Evolutionary conservation across 2,888 invertebrate genomes (phyloP).

Genomic region (Nasonovia ribisnigri): DNA sequence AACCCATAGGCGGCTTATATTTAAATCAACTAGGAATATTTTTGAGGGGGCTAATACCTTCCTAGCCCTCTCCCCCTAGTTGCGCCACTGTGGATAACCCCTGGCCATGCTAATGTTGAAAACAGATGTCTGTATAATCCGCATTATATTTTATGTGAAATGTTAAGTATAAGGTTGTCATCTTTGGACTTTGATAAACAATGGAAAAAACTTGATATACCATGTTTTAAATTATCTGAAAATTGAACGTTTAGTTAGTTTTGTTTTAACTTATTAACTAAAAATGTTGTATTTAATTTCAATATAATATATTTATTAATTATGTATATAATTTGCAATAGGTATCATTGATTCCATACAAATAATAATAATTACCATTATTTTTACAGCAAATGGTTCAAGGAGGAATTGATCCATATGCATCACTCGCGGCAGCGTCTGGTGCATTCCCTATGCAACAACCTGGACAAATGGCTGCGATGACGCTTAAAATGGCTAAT

Average conservation of each 20-base stretch:
- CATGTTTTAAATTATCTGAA: background rate
- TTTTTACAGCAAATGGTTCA: slow-evolving; percentile 91
- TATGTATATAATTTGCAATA: background rate
- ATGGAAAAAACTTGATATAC: background rate
- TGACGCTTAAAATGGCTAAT: slow-evolving; percentile 62
- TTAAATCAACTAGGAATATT: too few species aligned
- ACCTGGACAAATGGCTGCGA: slow-evolving; percentile 72
- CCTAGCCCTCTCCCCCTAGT: too few species aligned
- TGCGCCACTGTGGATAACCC: too few species aligned
- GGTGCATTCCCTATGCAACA: slow-evolving; percentile 74
- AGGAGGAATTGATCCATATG: slow-evolving; percentile 82
- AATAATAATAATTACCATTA: slow-evolving; percentile 10
- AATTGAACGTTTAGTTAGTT: background rate
- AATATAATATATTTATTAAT: background rate
- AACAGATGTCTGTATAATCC: background rate
- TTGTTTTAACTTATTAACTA: background rate
- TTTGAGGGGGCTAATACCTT: too few species aligned
- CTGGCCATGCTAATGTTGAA: background rate
- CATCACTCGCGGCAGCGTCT: slow-evolving; percentile 77
- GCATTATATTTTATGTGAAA: background rate
- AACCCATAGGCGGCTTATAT: too few species aligned
- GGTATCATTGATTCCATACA: background rate
- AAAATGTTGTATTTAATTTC: background rate
- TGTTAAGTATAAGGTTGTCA: background rate
- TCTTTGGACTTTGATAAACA: background rate